Evolutionary conservation across 2,113 vertebrate species (phyloP).

Genomic region (Rhizomys pruinosus): DNA sequence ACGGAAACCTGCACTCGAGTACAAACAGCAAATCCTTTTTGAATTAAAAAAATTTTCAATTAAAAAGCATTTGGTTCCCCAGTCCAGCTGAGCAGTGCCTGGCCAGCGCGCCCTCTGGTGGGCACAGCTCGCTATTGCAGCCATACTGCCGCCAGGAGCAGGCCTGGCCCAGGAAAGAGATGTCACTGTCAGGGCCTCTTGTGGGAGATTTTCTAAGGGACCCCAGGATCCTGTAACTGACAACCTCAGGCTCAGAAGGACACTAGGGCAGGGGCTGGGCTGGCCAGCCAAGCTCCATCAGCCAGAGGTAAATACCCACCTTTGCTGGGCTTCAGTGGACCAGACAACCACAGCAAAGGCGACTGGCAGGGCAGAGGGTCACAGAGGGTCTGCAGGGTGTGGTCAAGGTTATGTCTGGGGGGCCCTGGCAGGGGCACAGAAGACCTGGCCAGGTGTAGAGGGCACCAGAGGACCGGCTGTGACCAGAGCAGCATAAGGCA

Average conservation of each 20-base stretch:
- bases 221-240: background rate
- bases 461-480: background rate
- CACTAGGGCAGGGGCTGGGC: fast-evolving
- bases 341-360: background rate
- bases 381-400: background rate
- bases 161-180: slow-evolving; percentile 44
- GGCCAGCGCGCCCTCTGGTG: slow-evolving; percentile 72
- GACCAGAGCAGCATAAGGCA: too few species aligned
- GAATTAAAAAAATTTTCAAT: slow-evolving; percentile 83
- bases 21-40: slow-evolving; percentile 84
- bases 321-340: background rate
- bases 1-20: slow-evolving; percentile 71
- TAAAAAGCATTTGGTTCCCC: slow-evolving; percentile 74
- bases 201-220: background rate
- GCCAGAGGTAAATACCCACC: background rate
- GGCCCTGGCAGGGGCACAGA: background rate
- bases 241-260: background rate
- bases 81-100: background rate
- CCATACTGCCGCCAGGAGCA: background rate
- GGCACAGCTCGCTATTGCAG: background rate
- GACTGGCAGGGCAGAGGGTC: background rate
- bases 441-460: background rate
- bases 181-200: slow-evolving; percentile 42
- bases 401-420: background rate
- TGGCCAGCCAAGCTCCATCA: background rate